These are phyloP conservation scores for Notodonta dromedarius DNA, from an alignment of 2,888 invertebrate species.

Conservation along the genomic window DNA sequence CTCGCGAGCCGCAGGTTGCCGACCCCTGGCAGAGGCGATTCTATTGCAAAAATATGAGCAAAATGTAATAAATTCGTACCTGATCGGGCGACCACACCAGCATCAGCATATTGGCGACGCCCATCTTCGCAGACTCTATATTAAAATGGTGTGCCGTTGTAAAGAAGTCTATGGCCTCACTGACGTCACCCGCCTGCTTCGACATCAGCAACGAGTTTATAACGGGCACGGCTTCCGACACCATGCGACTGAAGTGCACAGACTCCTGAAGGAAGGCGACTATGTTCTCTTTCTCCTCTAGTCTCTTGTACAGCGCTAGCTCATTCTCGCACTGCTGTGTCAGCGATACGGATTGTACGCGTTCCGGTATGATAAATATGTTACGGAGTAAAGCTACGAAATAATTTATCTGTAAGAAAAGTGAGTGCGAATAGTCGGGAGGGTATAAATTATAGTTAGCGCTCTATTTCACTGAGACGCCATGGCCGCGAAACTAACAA, in stretches of 20 bases:
- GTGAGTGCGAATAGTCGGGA: background rate
- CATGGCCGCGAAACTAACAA: too few species aligned
- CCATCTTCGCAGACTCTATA: conserved; percentile 88
- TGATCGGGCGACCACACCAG: conserved; percentile 93
- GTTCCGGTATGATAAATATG: conserved; percentile 70
- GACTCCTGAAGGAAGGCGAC: conserved; percentile 90
- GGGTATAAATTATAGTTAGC: too few species aligned
- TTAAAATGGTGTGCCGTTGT: conserved; percentile 91
- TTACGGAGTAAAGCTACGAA: conserved; percentile 75
- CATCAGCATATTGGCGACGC: conserved; percentile 90
- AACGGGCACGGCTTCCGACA: conserved; percentile 78
- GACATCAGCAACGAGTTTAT: conserved; percentile 90
- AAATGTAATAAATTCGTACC: conserved; percentile 51
- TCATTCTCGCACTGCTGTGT: conserved; percentile 75
- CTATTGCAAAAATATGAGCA: too few species aligned
- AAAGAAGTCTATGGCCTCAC: conserved; percentile 95
- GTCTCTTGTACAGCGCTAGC: conserved; percentile 76
- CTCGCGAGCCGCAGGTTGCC: too few species aligned
- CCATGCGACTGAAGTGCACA: conserved; percentile 78
- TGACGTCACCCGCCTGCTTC: conserved; percentile 90
- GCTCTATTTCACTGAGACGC: too few species aligned
- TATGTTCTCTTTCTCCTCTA: conserved; percentile 84
- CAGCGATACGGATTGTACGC: conserved; percentile 54
- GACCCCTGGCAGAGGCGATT: too few species aligned
- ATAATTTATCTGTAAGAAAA: conserved; percentile 67